These are phyloP conservation scores for Drosophila leontia DNA, from an alignment of 1,140 invertebrate genomes.

Conservation along the genomic window DNA sequence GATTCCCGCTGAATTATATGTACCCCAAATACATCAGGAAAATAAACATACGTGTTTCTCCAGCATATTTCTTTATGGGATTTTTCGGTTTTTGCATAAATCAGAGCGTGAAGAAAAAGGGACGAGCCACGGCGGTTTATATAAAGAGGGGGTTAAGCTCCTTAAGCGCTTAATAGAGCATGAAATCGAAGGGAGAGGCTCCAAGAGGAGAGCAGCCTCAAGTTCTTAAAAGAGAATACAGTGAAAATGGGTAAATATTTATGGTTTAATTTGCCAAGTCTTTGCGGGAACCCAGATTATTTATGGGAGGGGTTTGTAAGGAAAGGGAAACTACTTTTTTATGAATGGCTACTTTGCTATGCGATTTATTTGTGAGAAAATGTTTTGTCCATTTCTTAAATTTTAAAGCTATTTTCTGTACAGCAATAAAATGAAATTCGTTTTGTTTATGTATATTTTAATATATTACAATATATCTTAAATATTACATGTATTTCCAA, in stretches of 20 bases:
- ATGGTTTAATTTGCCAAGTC: conserved; percentile 15
- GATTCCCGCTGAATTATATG: conserved; percentile 46
- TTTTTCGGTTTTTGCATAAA: conserved; percentile 60
- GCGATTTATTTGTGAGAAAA: too few species aligned
- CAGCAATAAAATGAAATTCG: too few species aligned
- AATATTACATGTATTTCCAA: too few species aligned
- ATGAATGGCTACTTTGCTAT: too few species aligned
- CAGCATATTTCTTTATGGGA: conserved; percentile 66
- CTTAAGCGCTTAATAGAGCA: conserved; percentile 42
- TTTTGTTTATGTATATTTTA: too few species aligned
- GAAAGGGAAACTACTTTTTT: neutral
- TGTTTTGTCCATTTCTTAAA: too few species aligned
- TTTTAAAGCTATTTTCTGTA: too few species aligned
- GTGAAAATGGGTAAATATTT: conserved; percentile 19
- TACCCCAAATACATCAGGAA: neutral
- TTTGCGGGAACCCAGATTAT: neutral
- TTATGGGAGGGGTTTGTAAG: neutral
- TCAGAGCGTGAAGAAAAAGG: conserved; percentile 40
- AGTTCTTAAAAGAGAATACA: conserved; percentile 34
- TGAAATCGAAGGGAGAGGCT: conserved; percentile 17
- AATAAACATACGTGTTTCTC: conserved; percentile 16
- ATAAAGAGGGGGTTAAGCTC: conserved; percentile 20
- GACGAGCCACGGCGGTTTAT: neutral
- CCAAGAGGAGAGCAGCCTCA: neutral
- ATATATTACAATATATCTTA: too few species aligned